phyloP scores from a whole-genome alignment of 64 coral and sea anemone genomes.

The Pachyseris speciosa region DNA sequence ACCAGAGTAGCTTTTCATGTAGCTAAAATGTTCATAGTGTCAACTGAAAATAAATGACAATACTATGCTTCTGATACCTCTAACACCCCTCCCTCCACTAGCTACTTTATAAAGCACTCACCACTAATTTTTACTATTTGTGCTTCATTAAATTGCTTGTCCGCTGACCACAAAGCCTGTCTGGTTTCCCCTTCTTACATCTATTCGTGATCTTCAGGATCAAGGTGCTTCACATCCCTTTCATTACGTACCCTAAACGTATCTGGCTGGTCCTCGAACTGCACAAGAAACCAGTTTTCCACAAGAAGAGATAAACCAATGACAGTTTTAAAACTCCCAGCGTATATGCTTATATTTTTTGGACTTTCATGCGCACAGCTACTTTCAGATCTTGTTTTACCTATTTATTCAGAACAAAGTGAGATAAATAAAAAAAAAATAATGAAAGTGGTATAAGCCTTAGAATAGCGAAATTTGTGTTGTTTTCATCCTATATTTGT shows the following conservation, averaged over 20 bases:
- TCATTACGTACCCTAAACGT: conserved; percentile 48
- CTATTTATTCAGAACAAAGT: no score
- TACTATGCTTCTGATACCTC: neutral
- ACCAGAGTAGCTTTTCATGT: neutral
- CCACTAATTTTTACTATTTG: conserved; percentile 60
- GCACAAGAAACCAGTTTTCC: conserved; percentile 65
- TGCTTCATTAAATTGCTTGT: conserved; percentile 46
- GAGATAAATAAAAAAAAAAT: no score
- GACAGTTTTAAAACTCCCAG: neutral
- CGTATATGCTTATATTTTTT: no score
- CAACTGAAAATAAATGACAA: neutral
- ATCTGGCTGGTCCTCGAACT: conserved; percentile 39
- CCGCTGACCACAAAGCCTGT: conserved; percentile 33
- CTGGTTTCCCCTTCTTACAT: conserved; percentile 48
- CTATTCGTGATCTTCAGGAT: conserved; percentile 51
- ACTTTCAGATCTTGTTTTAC: no score
- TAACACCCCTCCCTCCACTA: neutral
- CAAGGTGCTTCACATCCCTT: conserved; percentile 36
- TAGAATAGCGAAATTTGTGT: no score
- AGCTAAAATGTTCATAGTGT: neutral
- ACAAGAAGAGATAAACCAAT: neutral
- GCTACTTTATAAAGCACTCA: conserved; percentile 6
- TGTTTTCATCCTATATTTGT: no score
- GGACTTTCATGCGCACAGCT: no score
- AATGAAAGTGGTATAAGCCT: no score